Percentiles rank a stretch among this genome's conserved stretches.
Conservation (phyloP, 2,888 invertebrate genomes). For the Euproctis similis region DNA sequence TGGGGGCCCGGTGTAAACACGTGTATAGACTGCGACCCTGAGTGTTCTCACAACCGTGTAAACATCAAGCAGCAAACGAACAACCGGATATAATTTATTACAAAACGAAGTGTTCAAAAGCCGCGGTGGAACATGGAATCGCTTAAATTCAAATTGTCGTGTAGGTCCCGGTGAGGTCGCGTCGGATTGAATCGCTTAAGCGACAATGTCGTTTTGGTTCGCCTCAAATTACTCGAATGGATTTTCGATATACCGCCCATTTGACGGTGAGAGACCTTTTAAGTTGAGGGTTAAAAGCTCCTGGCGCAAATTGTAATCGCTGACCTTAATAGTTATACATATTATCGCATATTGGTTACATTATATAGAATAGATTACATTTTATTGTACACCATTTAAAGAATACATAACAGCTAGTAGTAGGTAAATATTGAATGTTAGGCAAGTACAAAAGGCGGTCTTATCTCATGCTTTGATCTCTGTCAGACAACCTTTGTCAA, state of each 20-base stretch:
- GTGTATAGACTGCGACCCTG: constrained; percentile 3
- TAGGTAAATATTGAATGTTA: too few relatives aligned
- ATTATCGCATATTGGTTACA: too few relatives aligned
- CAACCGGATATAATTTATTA: constrained; percentile 24
- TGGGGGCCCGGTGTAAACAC: constrained; percentile 25
- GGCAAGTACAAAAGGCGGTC: too few relatives aligned
- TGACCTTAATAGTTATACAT: constrained; percentile 34
- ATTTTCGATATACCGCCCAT: constrained; percentile 63
- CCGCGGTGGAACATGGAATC: constrained; percentile 42
- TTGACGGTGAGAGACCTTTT: constrained; percentile 45
- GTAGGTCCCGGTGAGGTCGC: constrained; percentile 47
- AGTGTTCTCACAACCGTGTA: constrained; percentile 9
- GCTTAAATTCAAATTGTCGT: constrained; percentile 56
- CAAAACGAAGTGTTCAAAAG: constrained; percentile 18
- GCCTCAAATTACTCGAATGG: constrained; percentile 67
- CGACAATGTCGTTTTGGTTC: constrained; percentile 59
- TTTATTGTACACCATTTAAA: too few relatives aligned
- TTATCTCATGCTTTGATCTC: too few relatives aligned
- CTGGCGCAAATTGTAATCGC: constrained; percentile 41
- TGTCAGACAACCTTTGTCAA: too few relatives aligned
- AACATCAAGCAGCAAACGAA: constrained; percentile 19
- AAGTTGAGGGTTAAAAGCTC: constrained; percentile 39
- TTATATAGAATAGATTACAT: too few relatives aligned
- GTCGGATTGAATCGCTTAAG: constrained; percentile 63
- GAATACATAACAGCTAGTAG: too few relatives aligned